Conservation (phyloP, 2,888 invertebrate genomes). For the Patella pellucida region DNA sequence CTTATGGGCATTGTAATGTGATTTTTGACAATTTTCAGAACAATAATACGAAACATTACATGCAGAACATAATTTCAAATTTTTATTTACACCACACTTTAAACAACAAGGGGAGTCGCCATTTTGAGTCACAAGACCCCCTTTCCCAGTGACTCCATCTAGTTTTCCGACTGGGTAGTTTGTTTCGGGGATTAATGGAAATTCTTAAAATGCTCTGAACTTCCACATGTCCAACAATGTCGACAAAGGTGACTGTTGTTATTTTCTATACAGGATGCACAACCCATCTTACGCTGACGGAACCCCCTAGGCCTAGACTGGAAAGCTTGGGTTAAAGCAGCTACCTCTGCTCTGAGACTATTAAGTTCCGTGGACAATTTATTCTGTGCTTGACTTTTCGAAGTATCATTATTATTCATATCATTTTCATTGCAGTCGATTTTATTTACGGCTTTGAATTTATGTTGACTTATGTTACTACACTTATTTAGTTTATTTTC, state of each 20-base stretch:
- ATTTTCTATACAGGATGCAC: not conserved
- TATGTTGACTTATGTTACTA: too few species aligned
- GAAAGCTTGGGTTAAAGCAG: not conserved
- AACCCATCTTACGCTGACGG: too few species aligned
- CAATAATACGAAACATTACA: too few species aligned
- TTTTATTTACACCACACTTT: not conserved
- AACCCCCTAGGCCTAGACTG: too few species aligned
- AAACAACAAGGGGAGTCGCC: not conserved
- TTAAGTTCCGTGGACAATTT: not conserved
- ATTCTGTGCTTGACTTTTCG: too few species aligned
- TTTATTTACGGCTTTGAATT: too few species aligned
- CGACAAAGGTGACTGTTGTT: not conserved
- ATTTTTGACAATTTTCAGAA: too few species aligned
- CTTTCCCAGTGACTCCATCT: not conserved
- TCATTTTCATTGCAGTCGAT: too few species aligned
- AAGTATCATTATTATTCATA: too few species aligned
- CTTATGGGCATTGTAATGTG: too few species aligned
- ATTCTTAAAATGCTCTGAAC: not conserved
- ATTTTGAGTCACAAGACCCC: not conserved
- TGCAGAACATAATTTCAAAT: not conserved
- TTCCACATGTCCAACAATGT: constrained; percentile 1
- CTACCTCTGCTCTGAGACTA: not conserved
- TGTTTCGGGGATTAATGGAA: not conserved
- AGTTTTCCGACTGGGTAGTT: constrained; percentile 3
- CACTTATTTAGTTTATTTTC: too few species aligned